Percentiles rank a stretch among this genome's conserved stretches.
phyloP scores from a whole-genome alignment of 2,113 vertebrate genomes.

The Passer montanus region DNA sequence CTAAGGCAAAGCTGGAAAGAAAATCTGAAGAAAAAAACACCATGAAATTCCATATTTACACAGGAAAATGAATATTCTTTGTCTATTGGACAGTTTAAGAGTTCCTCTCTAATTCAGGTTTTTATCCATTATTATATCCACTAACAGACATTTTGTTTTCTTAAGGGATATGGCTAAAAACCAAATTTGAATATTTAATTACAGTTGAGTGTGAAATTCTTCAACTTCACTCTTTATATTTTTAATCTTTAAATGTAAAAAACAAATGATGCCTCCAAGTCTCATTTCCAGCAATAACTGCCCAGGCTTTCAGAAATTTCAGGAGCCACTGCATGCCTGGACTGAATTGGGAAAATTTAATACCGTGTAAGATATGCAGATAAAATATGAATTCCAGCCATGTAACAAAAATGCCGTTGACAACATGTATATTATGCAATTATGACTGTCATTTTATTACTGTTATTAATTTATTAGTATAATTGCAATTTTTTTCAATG shows the following conservation, averaged over 20 bases:
- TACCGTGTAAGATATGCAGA: slow-evolving; percentile 56
- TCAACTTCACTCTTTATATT: background rate
- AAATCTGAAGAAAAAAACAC: background rate
- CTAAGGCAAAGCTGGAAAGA: background rate
- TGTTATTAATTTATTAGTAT: slow-evolving; percentile 85
- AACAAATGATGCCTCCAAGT: background rate
- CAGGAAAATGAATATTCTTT: background rate
- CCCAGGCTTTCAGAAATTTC: slow-evolving; percentile 27
- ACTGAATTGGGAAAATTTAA: slow-evolving; percentile 53
- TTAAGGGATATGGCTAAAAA: background rate
- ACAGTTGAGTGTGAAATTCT: background rate
- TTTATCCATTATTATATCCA: background rate
- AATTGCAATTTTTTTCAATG: slow-evolving; percentile 82
- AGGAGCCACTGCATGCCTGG: slow-evolving; percentile 14
- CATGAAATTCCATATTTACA: accelerated
- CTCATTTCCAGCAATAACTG: background rate
- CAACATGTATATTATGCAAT: slow-evolving; percentile 82
- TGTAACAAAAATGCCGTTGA: slow-evolving; percentile 78
- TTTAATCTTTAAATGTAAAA: background rate
- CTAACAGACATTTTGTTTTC: background rate
- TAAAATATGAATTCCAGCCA: slow-evolving; percentile 76
- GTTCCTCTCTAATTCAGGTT: background rate
- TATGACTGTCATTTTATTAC: slow-evolving; percentile 84
- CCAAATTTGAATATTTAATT: background rate
- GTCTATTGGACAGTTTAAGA: background rate